Conservation (phyloP, 2,888 invertebrate genomes). For the Petrolisthes cinctipes region DNA sequence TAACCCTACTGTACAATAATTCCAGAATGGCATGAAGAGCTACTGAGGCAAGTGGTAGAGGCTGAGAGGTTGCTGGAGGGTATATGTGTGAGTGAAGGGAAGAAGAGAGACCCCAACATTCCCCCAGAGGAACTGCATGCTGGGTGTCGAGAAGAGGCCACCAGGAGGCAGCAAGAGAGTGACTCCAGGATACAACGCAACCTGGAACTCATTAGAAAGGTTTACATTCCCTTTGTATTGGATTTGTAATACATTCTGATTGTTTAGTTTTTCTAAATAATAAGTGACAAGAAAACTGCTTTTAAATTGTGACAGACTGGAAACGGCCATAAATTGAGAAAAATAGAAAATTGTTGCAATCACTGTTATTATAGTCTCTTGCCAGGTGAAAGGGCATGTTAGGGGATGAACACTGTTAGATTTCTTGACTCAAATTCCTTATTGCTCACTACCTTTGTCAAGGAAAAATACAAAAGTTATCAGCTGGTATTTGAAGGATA, state of each 20-base stretch:
- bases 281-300: too few relatives aligned
- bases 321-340: too few relatives aligned
- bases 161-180: constrained; percentile 34
- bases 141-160: constrained; percentile 30
- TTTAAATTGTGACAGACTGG: too few relatives aligned
- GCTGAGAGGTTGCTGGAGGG: constrained; percentile 42
- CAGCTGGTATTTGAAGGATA: too few relatives aligned
- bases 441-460: too few relatives aligned
- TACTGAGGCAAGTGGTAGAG: constrained; percentile 31
- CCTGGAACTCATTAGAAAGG: constrained; percentile 56
- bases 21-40: constrained; percentile 35
- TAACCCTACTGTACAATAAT: too few relatives aligned
- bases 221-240: neutral
- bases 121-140: constrained; percentile 36
- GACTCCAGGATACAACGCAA: constrained; percentile 56
- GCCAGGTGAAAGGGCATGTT: too few relatives aligned
- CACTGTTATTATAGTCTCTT: too few relatives aligned
- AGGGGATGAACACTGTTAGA: too few relatives aligned
- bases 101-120: constrained; percentile 43
- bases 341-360: too few relatives aligned
- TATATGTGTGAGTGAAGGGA: constrained; percentile 42
- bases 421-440: too few relatives aligned
- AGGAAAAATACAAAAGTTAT: too few relatives aligned
- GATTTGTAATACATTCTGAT: neutral
- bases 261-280: neutral